These are phyloP conservation scores for Meleagris gallopavo DNA, from an alignment of 2,113 vertebrate genomes.

Conservation along the genomic window DNA sequence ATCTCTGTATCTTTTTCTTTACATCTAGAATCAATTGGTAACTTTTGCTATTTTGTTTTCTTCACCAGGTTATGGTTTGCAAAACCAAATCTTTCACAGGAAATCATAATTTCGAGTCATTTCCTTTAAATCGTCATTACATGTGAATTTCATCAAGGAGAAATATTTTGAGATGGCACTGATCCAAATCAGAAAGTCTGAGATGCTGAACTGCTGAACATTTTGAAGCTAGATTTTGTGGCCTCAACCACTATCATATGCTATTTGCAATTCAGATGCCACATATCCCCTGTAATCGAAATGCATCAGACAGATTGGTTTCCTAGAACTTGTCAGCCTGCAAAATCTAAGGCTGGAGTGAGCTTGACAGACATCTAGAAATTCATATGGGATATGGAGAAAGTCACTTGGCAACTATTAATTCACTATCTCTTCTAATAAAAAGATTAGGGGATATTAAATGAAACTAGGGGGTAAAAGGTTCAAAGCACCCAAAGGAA, in stretches of 20 bases:
- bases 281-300: neutral
- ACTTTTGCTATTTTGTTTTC: neutral
- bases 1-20: neutral
- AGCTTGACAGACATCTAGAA: neutral
- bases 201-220: neutral
- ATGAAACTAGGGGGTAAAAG: neutral
- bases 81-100: neutral
- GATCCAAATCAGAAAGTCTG: neutral
- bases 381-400: neutral
- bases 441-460: neutral
- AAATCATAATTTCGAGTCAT: neutral
- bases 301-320: neutral
- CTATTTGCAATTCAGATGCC: neutral
- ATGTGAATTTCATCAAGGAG: neutral
- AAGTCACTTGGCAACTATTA: neutral
- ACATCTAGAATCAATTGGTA: neutral
- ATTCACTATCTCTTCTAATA: neutral
- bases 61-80: neutral
- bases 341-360: neutral
- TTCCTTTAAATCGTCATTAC: neutral
- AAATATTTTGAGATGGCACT: neutral
- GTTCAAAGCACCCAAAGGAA: neutral
- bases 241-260: neutral
- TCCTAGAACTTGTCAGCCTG: neutral
- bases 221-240: neutral